Percentiles rank a stretch among this genome's conserved stretches.
These are phyloP conservation scores for Tenthredo notha DNA, from an alignment of 2,888 invertebrate species.

Conservation along the genomic window DNA sequence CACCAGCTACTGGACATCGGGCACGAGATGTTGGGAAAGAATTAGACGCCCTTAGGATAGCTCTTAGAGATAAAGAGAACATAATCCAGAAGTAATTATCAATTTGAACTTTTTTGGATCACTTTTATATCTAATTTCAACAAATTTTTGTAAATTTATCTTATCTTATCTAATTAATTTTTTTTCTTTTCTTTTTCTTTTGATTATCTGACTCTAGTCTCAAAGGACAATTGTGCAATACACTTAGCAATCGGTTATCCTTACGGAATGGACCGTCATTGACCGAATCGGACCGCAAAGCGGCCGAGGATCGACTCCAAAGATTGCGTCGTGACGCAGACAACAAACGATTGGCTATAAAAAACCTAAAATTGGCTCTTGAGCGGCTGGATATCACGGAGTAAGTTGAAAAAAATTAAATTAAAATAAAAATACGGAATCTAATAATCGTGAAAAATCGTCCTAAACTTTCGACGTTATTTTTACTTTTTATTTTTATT, in stretches of 20 bases:
- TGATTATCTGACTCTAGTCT: constrained; percentile 76
- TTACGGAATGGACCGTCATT: constrained; percentile 77
- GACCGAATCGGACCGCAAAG: constrained; percentile 81
- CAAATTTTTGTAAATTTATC: neutral
- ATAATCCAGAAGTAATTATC: constrained; percentile 86
- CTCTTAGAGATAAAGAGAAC: constrained; percentile 89
- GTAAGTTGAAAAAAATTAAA: constrained; percentile 80
- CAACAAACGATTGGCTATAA: constrained; percentile 88
- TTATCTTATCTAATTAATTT: neutral
- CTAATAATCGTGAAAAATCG: neutral
- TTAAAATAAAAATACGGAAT: too few relatives aligned
- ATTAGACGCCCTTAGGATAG: constrained; percentile 85
- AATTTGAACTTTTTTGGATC: too few relatives aligned
- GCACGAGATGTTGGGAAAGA: constrained; percentile 80
- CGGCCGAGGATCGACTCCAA: constrained; percentile 82
- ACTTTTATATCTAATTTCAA: too few relatives aligned
- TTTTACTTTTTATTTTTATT: constrained; percentile 53
- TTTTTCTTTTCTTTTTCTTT: neutral
- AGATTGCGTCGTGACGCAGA: constrained; percentile 86
- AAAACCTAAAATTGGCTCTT: constrained; percentile 89
- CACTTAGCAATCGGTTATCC: constrained; percentile 79
- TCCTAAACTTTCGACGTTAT: neutral
- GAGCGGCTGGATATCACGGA: constrained; percentile 93
- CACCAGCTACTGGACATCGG: constrained; percentile 70
- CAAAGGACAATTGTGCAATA: constrained; percentile 85